These are phyloP conservation scores for Dorcus hopei DNA, from an alignment of 2,888 invertebrate genomes.

Conservation along the genomic window DNA sequence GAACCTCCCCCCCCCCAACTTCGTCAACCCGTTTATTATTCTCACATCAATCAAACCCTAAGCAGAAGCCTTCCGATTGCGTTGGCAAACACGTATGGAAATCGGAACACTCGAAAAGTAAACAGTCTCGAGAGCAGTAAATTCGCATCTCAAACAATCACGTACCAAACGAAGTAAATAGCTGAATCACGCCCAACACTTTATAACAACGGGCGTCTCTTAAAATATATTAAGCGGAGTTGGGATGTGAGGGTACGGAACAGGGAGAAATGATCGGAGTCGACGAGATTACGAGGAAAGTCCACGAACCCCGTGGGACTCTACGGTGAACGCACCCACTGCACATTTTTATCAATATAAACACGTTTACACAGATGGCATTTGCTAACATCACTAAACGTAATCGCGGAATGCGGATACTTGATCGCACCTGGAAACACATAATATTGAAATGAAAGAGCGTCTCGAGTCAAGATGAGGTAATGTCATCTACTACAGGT, in stretches of 20 bases:
- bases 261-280: too few species aligned
- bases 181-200: slow-evolving; percentile 16
- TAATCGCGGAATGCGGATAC: too few species aligned
- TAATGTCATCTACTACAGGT: slow-evolving; percentile 15
- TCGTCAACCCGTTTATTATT: slow-evolving; percentile 16
- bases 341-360: too few species aligned
- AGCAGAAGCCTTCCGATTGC: slow-evolving; percentile 16
- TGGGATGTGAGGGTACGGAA: not conserved
- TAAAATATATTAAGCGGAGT: not conserved
- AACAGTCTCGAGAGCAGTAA: slow-evolving; percentile 21
- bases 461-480: slow-evolving; percentile 10
- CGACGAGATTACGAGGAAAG: too few species aligned
- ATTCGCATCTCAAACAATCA: slow-evolving; percentile 25
- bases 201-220: slow-evolving; percentile 12
- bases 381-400: too few species aligned
- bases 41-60: slow-evolving; percentile 22
- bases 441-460: too few species aligned
- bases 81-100: slow-evolving; percentile 21
- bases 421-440: too few species aligned
- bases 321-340: too few species aligned
- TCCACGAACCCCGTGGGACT: too few species aligned
- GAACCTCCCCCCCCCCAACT: not conserved
- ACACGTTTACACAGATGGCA: too few species aligned
- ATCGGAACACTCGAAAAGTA: slow-evolving; percentile 21
- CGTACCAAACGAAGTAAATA: slow-evolving; percentile 20